Conservation (phyloP, 2,797 vertebrate genomes). For the Mastacembelus armatus region DNA sequence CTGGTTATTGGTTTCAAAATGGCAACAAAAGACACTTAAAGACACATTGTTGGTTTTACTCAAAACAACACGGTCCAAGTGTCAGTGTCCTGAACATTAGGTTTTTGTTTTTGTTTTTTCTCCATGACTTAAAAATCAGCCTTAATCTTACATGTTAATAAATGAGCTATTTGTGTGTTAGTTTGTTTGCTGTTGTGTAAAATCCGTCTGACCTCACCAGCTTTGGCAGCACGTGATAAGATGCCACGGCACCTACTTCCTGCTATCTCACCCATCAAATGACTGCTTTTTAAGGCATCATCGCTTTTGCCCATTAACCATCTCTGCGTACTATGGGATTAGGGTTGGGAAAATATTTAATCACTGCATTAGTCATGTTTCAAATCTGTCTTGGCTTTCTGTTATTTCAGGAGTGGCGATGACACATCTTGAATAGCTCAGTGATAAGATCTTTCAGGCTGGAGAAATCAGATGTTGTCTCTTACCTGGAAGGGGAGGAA, state of each 20-base stretch:
- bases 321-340: conserved; percentile 7
- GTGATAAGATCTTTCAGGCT: conserved; percentile 10
- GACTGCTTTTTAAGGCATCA: conserved; percentile 25
- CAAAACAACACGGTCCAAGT: neutral
- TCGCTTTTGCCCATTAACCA: conserved; percentile 29
- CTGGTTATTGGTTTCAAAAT: neutral
- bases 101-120: neutral
- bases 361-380: conserved; percentile 27
- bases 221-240: conserved; percentile 48
- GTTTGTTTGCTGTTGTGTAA: conserved; percentile 14
- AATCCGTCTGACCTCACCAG: conserved; percentile 23
- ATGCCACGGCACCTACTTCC: conserved; percentile 18
- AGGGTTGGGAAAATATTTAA: conserved; percentile 15
- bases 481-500: conserved; percentile 6
- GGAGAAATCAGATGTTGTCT: conserved; percentile 9
- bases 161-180: conserved; percentile 8
- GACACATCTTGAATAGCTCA: neutral
- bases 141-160: neutral
- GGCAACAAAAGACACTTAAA: neutral
- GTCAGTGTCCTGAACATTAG: neutral
- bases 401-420: conserved; percentile 5
- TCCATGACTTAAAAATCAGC: neutral
- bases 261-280: conserved; percentile 34
- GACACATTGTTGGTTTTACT: too few species aligned
- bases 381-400: conserved; percentile 1